Evolutionary conservation across 1,140 invertebrate genomes (phyloP), one percentile per base, ranked within the genome.

Genomic region (Thaumatotibia leucotreta): DNA sequence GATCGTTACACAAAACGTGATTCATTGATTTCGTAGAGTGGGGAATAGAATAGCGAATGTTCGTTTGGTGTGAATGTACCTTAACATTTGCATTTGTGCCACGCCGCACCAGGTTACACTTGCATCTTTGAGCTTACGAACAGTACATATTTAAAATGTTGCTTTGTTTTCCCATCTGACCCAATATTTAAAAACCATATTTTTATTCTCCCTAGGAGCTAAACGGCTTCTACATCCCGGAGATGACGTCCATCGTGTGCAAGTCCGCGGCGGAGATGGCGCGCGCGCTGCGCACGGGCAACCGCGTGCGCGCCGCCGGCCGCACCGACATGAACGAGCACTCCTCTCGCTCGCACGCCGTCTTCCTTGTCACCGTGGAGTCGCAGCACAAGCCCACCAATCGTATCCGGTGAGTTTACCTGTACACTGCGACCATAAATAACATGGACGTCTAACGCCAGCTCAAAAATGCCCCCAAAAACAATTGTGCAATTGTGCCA

Each of bases 311-410:
- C 69, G 96, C 97, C 0, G 95, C 97, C 50, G 98, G 97, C 11
- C 95, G 97, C 31, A 99, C 99, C 8, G 99, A 99, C 88, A 99
- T 99, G 99, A 99, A 99, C 91, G 97, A 99, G 84, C 98, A 99
- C 88, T 99, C 97, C 83, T 99, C 98, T 9, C 89, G 99, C 62
- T 99, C 98, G 14, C 99, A 99, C 92, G 98, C 99, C 33, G 99
- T 99, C 67, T 99, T 99, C 90, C 96, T 99, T 82, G 97, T 99
- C 63, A 99, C 98, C 6, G 96, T 99, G 17, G 99, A 99, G 92
- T 98, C 98, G 92, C 96, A 94, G 92, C 93, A 99, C 93, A 91
- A 96, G 91, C 81, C 92, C 61, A 93, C 92, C 33, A 93, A 94
- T 69, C 88, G 92, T 4, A 93, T 94, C 68, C 81, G 88, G 88